Evolutionary conservation across 2,113 vertebrate genomes (phyloP), one percentile per base, ranked within the genome.

Genomic region (Heloderma charlesbogerti): DNA sequence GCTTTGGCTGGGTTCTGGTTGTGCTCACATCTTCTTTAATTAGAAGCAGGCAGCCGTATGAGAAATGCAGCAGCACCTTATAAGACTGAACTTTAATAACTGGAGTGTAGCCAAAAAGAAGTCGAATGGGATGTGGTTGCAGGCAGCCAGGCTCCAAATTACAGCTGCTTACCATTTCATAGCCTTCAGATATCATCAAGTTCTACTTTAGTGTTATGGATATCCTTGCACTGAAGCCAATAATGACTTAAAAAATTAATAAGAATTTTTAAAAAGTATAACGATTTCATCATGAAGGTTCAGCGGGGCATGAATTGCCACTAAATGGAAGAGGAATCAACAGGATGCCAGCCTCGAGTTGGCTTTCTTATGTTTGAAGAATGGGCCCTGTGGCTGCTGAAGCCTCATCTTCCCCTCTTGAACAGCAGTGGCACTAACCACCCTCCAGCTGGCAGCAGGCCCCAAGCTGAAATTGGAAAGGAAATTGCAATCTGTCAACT

Each of bases 21-120:
- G 82, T 16, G 87, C 27, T 82, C 0, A 0, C 45, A 1, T 89
- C 90, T 93, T 79, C 94, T 93, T 95, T 91, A 92, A 94, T 94
- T 92, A 96, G 94, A 95, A 95, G 75, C 89, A 91, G 92, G 71
- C 91, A 92, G 79, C 31, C 86, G 89, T 13, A 0, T 84, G 91
- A 92, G 91, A 91, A 92, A 94, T 82, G 87, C 80, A 92, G 71
- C 91, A 87, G 88, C 66, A 88, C 88, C 57, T 4, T 51, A 34
- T 37, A 66, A 66, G 54, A 40, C 81, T 27, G 84, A 86, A 83
- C 94, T 95, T 91, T 87, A 95, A 93, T 94, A 96, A 89, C 90
- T 88, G 87, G 66, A 89, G 81, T 71, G 67, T 84, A 94, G 90
- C 84, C 84, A 80, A n/a, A 92, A 95, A 94, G 88, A 95, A 37